Evolutionary conservation across 2,113 vertebrate genomes (phyloP).

Genomic region (Oreochromis niloticus): DNA sequence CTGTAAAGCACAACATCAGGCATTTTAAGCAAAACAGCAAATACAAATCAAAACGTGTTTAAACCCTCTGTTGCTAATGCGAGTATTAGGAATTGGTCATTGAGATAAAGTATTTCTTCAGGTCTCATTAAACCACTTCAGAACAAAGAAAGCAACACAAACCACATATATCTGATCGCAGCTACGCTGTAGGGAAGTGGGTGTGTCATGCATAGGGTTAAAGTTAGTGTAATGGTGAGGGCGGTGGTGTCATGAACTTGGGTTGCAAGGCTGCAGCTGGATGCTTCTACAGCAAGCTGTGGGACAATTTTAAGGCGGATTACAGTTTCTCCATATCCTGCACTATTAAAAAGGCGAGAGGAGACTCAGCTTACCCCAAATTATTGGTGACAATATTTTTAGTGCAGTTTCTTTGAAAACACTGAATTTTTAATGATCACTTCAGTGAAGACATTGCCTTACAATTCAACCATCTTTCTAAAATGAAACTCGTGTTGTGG

Average conservation of each 20-base stretch:
- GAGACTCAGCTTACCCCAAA: fast-evolving
- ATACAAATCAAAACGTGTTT: neutral
- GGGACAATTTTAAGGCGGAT: neutral
- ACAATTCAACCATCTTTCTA: neutral
- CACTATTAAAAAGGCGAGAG: neutral
- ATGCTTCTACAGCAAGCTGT: neutral
- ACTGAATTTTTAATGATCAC: neutral
- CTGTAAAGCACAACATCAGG: neutral
- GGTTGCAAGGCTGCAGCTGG: neutral
- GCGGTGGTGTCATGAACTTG: neutral
- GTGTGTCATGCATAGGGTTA: neutral
- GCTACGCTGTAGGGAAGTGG: neutral
- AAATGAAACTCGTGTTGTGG: neutral
- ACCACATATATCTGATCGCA: neutral
- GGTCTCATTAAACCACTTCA: neutral
- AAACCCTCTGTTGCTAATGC: neutral
- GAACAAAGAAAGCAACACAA: neutral
- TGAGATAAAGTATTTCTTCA: neutral
- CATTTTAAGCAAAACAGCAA: neutral
- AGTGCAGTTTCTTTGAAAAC: neutral
- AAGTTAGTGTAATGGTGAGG: neutral
- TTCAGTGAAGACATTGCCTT: neutral
- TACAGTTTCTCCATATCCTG: neutral
- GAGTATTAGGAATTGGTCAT: neutral
- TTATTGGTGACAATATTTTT: neutral